Conservation (phyloP, 2,888 invertebrate species). For the Agrochola circellaris region DNA sequence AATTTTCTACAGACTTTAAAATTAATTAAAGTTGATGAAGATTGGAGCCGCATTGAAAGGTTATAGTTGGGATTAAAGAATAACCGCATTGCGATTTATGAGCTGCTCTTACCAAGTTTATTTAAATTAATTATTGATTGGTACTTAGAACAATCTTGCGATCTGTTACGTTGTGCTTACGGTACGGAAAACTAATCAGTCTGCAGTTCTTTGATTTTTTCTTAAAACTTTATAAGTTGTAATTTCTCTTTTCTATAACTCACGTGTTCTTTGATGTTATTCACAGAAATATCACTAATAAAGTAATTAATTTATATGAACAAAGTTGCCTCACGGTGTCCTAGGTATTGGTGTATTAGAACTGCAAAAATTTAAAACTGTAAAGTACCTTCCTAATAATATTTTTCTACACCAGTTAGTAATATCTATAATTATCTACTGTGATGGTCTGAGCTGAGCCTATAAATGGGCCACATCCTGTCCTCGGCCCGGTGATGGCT, state of each 20-base stretch:
- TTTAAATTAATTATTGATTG: not conserved
- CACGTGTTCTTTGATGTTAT: not conserved
- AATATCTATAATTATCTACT: not conserved
- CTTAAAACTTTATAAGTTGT: not conserved
- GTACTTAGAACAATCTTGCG: not conserved
- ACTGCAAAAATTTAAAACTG: not conserved
- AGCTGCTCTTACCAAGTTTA: not conserved
- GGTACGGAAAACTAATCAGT: not conserved
- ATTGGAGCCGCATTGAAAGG: not conserved
- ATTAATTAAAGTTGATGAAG: not conserved
- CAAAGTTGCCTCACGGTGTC: not conserved
- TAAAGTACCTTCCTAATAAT: not conserved
- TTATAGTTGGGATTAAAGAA: too few species aligned
- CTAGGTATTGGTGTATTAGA: not conserved
- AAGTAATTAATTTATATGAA: not conserved
- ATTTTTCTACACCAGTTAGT: not conserved
- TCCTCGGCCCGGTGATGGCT: slow-evolving; percentile 15
- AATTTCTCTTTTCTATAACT: not conserved
- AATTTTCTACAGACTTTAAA: not conserved
- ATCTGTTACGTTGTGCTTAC: not conserved
- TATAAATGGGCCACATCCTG: slow-evolving; percentile 16
- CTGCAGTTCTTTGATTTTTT: not conserved
- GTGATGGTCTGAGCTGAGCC: not conserved
- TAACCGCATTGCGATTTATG: not conserved
- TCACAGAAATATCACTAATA: not conserved